Evolutionary conservation across 2,797 vertebrate genomes (phyloP).

Genomic region (Enteromius anoplus): DNA sequence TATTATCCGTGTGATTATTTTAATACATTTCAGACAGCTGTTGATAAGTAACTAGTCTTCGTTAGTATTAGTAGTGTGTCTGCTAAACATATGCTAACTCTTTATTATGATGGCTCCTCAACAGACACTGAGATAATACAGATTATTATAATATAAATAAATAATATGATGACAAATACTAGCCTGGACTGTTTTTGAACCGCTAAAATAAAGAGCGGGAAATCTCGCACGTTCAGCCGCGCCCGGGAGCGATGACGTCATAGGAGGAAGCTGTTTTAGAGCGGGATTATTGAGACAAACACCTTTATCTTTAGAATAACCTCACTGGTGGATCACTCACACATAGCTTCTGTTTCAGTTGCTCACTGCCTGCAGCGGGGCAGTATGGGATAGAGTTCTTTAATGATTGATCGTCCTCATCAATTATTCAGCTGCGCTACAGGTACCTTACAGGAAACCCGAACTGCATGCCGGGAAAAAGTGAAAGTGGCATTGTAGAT

Average conservation of each 20-base stretch:
- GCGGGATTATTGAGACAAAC: neutral
- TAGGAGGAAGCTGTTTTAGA: neutral
- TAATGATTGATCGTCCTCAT: conserved; percentile 72
- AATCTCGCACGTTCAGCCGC: neutral
- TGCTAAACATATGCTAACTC: too few species aligned
- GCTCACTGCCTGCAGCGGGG: neutral
- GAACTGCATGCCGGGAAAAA: neutral
- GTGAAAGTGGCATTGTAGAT: neutral
- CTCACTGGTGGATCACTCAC: neutral
- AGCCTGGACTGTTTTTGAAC: neutral
- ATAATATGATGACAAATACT: neutral
- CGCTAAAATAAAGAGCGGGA: neutral
- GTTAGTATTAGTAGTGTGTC: too few species aligned
- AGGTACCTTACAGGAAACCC: conserved; percentile 44
- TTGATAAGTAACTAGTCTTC: too few species aligned
- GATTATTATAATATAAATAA: neutral
- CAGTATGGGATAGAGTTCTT: conserved; percentile 64
- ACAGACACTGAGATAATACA: too few species aligned
- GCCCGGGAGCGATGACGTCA: neutral
- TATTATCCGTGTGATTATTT: too few species aligned
- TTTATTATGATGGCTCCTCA: too few species aligned
- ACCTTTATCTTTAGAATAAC: neutral
- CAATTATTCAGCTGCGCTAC: conserved; percentile 66
- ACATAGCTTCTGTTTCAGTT: neutral
- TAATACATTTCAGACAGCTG: too few species aligned